Evolutionary conservation across 2,888 invertebrate genomes (phyloP).

Genomic region (Dynastes hyllus): DNA sequence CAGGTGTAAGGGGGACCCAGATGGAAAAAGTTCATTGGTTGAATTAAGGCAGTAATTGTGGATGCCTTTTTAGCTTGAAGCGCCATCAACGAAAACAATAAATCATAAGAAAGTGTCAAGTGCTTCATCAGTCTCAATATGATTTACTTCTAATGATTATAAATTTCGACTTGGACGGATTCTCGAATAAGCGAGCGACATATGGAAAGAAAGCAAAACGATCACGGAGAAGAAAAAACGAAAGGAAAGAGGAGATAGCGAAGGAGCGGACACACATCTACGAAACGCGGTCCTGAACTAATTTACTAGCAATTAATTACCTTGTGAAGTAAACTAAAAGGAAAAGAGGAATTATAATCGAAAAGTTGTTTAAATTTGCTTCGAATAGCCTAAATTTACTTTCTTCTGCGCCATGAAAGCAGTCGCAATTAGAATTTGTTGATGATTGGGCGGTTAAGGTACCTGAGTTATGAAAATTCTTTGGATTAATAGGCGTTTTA

Average conservation of each 20-base stretch:
- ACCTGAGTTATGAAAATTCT: neutral
- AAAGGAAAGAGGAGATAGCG: conserved; percentile 2
- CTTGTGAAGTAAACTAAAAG: conserved; percentile 27
- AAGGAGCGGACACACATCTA: conserved; percentile 2
- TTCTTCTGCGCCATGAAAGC: neutral
- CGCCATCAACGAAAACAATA: conserved; percentile 61
- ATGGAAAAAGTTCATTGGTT: conserved; percentile 54
- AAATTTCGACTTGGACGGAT: conserved; percentile 56
- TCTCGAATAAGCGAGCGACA: conserved; percentile 36
- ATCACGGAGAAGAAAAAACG: neutral
- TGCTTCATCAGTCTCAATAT: conserved; percentile 64
- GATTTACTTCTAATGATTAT: conserved; percentile 64
- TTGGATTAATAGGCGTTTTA: too few relatives aligned
- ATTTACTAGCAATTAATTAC: conserved; percentile 40
- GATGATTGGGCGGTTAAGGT: neutral
- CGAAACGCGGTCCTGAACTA: conserved; percentile 15
- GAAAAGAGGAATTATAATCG: conserved; percentile 11
- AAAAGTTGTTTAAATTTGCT: conserved; percentile 11
- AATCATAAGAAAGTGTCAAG: conserved; percentile 64
- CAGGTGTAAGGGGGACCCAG: conserved; percentile 52
- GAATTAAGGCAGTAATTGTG: conserved; percentile 57
- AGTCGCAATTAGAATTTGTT: neutral
- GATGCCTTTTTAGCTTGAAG: conserved; percentile 56
- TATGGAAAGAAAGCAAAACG: conserved; percentile 4
- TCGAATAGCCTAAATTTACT: neutral